These are phyloP conservation scores for Caenorhabditis briggsae DNA, from an alignment of 1,140 invertebrate genomes.

Conservation along the genomic window DNA sequence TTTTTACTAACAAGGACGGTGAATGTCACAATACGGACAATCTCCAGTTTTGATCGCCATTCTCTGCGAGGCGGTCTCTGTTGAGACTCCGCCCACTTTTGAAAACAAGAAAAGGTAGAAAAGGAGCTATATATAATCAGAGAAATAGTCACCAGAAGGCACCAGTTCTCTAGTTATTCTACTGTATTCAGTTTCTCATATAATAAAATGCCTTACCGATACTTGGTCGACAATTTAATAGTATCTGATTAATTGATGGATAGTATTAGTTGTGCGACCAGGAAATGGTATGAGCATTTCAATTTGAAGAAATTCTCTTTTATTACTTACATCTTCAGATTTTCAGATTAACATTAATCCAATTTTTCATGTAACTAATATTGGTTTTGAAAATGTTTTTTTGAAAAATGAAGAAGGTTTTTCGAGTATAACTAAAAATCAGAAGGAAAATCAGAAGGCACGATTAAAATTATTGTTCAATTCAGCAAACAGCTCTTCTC, in stretches of 20 bases:
- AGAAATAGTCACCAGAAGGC: background rate
- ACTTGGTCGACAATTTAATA: slow-evolving; percentile 40
- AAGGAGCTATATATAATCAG: background rate
- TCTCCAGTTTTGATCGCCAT: background rate
- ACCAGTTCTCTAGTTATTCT: background rate
- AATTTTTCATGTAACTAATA: too few species aligned
- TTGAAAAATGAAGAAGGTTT: background rate
- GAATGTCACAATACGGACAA: slow-evolving; percentile 34
- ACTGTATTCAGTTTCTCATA: background rate
- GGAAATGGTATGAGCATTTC: slow-evolving; percentile 7
- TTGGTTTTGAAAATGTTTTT: too few species aligned
- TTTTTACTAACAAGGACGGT: slow-evolving; percentile 34
- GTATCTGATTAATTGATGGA: background rate
- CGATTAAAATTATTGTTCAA: background rate
- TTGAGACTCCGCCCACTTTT: slow-evolving; percentile 21
- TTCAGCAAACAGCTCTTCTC: slow-evolving; percentile 14
- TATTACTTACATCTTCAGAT: too few species aligned
- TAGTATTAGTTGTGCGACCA: slow-evolving; percentile 55
- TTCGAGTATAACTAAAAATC: background rate
- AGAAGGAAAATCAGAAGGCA: background rate
- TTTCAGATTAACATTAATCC: too few species aligned
- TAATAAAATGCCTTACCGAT: background rate
- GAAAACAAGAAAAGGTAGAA: background rate
- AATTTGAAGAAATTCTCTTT: too few species aligned
- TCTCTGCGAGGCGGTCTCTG: background rate